phyloP scores from a whole-genome alignment of 2,797 vertebrate species.

The Anableps anableps region DNA sequence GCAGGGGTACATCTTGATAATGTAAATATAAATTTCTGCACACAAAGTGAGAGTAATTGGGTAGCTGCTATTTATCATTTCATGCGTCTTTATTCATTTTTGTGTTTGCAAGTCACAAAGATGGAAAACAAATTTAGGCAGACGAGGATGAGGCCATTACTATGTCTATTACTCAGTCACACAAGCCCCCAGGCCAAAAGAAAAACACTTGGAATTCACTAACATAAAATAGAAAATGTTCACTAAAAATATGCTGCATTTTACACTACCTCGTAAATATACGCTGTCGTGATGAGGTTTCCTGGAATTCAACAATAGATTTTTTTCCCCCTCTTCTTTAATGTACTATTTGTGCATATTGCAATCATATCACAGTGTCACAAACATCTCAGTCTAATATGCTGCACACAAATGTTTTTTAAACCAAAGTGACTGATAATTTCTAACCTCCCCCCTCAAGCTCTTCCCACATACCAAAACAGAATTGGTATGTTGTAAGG shows the following conservation, averaged over 20 bases:
- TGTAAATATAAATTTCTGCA: constrained; percentile 80
- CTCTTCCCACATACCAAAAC: constrained; percentile 65
- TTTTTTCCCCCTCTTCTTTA: constrained; percentile 36
- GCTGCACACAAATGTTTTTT: constrained; percentile 30
- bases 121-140: constrained; percentile 75
- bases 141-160: constrained; percentile 75
- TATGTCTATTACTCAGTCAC: constrained; percentile 77
- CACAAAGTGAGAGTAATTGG: constrained; percentile 77
- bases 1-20: constrained; percentile 76
- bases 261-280: constrained; percentile 67
- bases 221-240: constrained; percentile 75
- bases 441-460: constrained; percentile 25
- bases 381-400: constrained; percentile 59
- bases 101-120: constrained; percentile 64
- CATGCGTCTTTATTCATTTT: constrained; percentile 28
- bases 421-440: constrained; percentile 44
- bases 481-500: constrained; percentile 72
- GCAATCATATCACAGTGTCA: constrained; percentile 43
- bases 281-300: constrained; percentile 67
- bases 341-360: constrained; percentile 33
- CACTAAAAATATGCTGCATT: constrained; percentile 68
- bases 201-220: constrained; percentile 75
- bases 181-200: constrained; percentile 70
- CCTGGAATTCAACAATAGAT: constrained; percentile 61
- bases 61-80: constrained; percentile 73